Conservation (phyloP, 2,888 invertebrate species). For the Sceliomorpha sp. region DNA sequence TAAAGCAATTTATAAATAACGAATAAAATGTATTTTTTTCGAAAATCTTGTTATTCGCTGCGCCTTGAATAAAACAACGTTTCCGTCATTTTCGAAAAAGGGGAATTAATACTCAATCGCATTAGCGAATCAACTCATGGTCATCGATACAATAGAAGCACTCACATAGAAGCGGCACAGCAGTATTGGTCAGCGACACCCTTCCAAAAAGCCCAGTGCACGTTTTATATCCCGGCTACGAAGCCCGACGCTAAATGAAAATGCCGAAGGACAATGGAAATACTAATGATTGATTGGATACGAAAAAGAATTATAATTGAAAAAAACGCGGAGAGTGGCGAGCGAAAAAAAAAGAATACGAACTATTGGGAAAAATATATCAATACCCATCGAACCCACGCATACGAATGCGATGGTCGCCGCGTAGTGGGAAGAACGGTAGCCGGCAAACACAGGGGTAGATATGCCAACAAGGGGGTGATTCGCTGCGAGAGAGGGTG, state of each 20-base stretch:
- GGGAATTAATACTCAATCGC: conserved; percentile 78
- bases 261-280: conserved; percentile 81
- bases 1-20: background rate
- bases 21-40: background rate
- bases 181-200: conserved; percentile 63
- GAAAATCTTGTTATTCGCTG: conserved; percentile 50
- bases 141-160: conserved; percentile 57
- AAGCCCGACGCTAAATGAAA: conserved; percentile 79
- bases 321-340: conserved; percentile 77
- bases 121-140: conserved; percentile 74
- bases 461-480: conserved; percentile 58
- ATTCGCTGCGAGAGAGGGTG: conserved; percentile 48
- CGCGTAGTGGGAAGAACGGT: conserved; percentile 39
- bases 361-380: conserved; percentile 81
- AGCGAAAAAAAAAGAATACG: conserved; percentile 72
- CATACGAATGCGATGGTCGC: conserved; percentile 75
- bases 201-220: conserved; percentile 57
- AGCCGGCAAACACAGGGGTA: conserved; percentile 59
- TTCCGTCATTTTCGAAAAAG: conserved; percentile 62
- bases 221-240: conserved; percentile 58
- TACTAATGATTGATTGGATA: conserved; percentile 81
- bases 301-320: conserved; percentile 81
- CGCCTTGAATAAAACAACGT: conserved; percentile 40
- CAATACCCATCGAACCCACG: conserved; percentile 80
- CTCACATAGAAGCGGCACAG: conserved; percentile 54